phyloP scores from a whole-genome alignment of 1,140 invertebrate species.

The Drosophila pectinifera region DNA sequence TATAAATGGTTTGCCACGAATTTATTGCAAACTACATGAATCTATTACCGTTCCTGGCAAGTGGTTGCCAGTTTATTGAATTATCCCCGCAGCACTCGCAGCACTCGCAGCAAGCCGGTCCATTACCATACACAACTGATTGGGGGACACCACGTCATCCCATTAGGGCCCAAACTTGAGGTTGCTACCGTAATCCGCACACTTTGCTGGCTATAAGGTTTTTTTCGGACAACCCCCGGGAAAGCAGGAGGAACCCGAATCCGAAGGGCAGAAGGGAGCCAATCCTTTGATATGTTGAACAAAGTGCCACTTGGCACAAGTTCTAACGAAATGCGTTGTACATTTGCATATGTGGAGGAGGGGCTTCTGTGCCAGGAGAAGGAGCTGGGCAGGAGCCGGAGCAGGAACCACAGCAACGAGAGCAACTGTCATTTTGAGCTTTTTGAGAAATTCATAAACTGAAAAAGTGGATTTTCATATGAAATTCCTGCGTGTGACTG shows the following conservation, averaged over 20 bases:
- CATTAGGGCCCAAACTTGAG: conserved; percentile 31
- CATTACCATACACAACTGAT: conserved; percentile 16
- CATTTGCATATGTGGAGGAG: conserved; percentile 64
- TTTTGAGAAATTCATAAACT: conserved; percentile 83
- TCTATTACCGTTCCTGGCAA: conserved; percentile 29
- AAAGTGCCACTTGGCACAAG: conserved; percentile 76
- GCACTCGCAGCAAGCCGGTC: conserved; percentile 20
- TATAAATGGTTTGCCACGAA: conserved; percentile 10
- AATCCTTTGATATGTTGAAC: conserved; percentile 79
- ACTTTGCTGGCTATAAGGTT: conserved; percentile 25
- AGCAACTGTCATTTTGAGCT: conserved; percentile 76
- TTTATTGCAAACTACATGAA: conserved; percentile 29
- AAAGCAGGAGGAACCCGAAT: conserved; percentile 1
- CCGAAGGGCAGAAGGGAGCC: conserved; percentile 24
- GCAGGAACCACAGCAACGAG: conserved; percentile 33
- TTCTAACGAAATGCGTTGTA: conserved; percentile 65
- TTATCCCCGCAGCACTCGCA: conserved; percentile 22
- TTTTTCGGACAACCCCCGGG: conserved; percentile 29
- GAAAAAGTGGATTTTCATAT: conserved; percentile 83
- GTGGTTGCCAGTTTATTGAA: conserved; percentile 39
- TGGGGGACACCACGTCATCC: conserved; percentile 26
- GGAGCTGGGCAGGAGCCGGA: neutral
- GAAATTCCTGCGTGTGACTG: conserved; percentile 75
- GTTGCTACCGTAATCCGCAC: conserved; percentile 41
- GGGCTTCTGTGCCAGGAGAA: neutral